Evolutionary conservation across 1,140 invertebrate species (phyloP).

Genomic region (Capitella teleta): DNA sequence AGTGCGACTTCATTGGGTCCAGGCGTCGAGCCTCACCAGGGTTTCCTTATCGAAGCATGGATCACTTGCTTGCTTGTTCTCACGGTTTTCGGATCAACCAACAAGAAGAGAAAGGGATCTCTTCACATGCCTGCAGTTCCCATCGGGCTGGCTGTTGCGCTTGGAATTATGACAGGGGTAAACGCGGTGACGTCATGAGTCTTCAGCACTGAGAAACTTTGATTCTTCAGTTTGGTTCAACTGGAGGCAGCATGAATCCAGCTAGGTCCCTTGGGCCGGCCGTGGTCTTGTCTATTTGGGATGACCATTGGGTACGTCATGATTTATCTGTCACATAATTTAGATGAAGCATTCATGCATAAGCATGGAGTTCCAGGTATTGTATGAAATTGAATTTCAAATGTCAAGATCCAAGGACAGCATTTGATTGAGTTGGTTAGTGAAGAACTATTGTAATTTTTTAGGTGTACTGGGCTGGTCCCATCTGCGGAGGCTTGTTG

Average conservation of each 20-base stretch:
- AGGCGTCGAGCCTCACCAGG: background rate
- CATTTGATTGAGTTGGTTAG: background rate
- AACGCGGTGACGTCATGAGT: background rate
- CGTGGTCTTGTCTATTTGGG: slow-evolving; percentile 14
- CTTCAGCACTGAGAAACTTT: too few species aligned
- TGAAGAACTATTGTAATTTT: slow-evolving; percentile 18
- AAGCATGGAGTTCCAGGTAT: background rate
- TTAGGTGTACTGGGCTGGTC: slow-evolving; percentile 76
- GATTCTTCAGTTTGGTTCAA: slow-evolving; percentile 43
- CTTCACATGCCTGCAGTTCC: slow-evolving; percentile 2
- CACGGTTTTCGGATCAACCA: slow-evolving; percentile 9
- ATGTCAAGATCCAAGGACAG: background rate
- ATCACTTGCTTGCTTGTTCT: slow-evolving; percentile 12
- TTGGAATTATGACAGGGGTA: slow-evolving; percentile 9
- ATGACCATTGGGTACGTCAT: slow-evolving; percentile 14
- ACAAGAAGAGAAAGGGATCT: slow-evolving; percentile 6
- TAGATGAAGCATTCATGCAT: background rate
- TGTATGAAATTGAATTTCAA: background rate
- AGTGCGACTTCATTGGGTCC: background rate
- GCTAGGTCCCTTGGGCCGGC: slow-evolving; percentile 73
- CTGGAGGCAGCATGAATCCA: slow-evolving; percentile 82
- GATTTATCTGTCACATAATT: background rate
- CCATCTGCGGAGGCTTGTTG: slow-evolving; percentile 57
- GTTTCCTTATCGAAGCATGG: slow-evolving; percentile 7
- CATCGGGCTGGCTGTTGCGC: slow-evolving; percentile 10